A percentile compares a stretch with the other conserved stretches of the same genome.
These are phyloP conservation scores for Channa argus DNA, from an alignment of 2,113 vertebrate genomes.

Conservation along the genomic window DNA sequence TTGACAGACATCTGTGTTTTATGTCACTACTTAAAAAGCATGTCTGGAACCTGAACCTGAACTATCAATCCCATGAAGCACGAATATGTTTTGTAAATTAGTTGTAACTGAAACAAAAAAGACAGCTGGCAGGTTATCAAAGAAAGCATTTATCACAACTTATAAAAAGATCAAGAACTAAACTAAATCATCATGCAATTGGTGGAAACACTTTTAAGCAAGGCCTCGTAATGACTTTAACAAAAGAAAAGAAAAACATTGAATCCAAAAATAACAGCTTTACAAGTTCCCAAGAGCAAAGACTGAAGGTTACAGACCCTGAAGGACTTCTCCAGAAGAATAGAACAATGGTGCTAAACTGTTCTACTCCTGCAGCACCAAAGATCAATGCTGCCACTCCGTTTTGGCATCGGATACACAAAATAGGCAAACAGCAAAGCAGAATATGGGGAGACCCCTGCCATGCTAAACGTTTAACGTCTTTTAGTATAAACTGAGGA, in stretches of 20 bases:
- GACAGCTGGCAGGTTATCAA: neutral
- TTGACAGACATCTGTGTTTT: neutral
- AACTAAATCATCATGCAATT: neutral
- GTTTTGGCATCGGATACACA: neutral
- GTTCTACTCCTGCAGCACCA: neutral
- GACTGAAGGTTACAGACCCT: constrained; percentile 13
- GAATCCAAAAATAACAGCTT: constrained; percentile 17
- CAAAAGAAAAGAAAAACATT: constrained; percentile 3
- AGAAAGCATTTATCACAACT: neutral
- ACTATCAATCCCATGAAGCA: no score
- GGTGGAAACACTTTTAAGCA: neutral
- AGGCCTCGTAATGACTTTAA: neutral
- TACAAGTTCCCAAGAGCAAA: neutral
- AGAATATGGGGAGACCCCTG: neutral
- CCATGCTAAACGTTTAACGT: neutral
- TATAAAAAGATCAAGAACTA: neutral
- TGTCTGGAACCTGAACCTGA: no score
- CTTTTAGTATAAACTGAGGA: no score
- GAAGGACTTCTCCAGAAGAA: constrained; percentile 18
- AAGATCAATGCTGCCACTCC: neutral
- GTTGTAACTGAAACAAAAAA: neutral
- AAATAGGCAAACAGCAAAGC: no score
- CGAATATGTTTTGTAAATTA: neutral
- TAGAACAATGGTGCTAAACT: constrained; percentile 7
- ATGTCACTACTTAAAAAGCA: neutral